Evolutionary conservation across 2,113 vertebrate genomes (phyloP), one percentile per base, ranked within the genome.

Genomic region (Neodontobutis hainanensis): DNA sequence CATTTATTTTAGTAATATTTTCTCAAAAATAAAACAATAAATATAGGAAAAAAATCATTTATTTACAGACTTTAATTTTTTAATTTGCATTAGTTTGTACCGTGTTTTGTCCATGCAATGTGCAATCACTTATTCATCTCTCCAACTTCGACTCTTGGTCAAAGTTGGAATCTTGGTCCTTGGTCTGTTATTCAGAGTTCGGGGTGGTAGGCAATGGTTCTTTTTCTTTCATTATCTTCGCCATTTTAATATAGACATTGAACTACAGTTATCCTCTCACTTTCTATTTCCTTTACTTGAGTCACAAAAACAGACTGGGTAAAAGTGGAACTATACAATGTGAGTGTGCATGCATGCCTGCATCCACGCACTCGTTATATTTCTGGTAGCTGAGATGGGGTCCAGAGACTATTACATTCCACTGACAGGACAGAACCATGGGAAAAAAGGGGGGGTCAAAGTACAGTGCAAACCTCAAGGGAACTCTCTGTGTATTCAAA

Each of bases 391-490:
- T 8, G 63, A 79, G 70, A 55, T 51, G 0, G 59, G 61, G 70
- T 72, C 80, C 75, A 69, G 53, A 81, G 70, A 64, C 63, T 80
- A 76, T 62, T 35, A 65, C 72, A 87, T 88, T 90, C 83, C 83
- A 66, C 65, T 43, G 47, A 58, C 75, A 73, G 79, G 52, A 80
- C 73, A 73, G 51, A 83, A 67, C 60, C 65, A 62, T 15, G 67
- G 75, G 73, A 69, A 72, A 70, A 75, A 53, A 8, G 11, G 14
- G 32, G 60, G 42, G 57, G 73, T 67, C 42, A 73, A 44, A 61
- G 53, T 75, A 77, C 68, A 83, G 77, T 78, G 79, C 52, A 87
- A 81, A 77, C 73, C 69, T 74, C 75, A 79, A 48, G 44, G 51
- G 75, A 83, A 11, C 0, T 12, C 11, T 14, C 52, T 14, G 32